Evolutionary conservation across 2,113 vertebrate species (phyloP).

Genomic region (Paramisgurnus dabryanus): DNA sequence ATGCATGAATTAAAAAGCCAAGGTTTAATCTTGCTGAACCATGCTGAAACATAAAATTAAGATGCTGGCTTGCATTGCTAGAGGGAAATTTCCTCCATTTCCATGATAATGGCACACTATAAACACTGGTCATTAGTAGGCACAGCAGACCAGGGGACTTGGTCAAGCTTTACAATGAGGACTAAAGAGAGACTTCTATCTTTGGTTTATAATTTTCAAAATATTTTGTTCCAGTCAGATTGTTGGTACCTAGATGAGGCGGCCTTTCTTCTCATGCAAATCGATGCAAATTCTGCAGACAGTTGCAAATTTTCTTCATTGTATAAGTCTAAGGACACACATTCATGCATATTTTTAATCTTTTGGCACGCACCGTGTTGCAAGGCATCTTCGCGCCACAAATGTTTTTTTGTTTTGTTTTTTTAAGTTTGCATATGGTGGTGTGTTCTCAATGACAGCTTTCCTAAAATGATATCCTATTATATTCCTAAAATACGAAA

Average conservation of each 20-base stretch:
- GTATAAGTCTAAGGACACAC: too few species aligned
- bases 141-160: constrained; percentile 52
- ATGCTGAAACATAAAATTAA: constrained; percentile 1
- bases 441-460: too few species aligned
- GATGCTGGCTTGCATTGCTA: constrained; percentile 46
- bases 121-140: constrained; percentile 66
- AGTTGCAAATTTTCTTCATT: too few species aligned
- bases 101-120: constrained; percentile 66
- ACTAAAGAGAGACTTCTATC: constrained; percentile 12
- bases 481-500: too few species aligned
- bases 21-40: not conserved
- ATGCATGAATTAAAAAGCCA: not conserved
- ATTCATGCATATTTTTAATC: not conserved
- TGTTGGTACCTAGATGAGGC: not conserved
- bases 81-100: constrained; percentile 61
- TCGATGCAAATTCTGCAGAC: not conserved
- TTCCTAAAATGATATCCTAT: too few species aligned
- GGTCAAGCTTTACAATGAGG: constrained; percentile 17
- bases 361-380: not conserved
- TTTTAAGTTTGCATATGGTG: not conserved
- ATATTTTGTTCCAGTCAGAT: not conserved
- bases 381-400: too few species aligned
- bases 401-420: not conserved
- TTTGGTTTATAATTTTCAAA: constrained; percentile 1
- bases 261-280: not conserved